These are phyloP conservation scores for Schizothorax lantsangensis DNA, from an alignment of 2,797 vertebrate genomes.

Conservation along the genomic window DNA sequence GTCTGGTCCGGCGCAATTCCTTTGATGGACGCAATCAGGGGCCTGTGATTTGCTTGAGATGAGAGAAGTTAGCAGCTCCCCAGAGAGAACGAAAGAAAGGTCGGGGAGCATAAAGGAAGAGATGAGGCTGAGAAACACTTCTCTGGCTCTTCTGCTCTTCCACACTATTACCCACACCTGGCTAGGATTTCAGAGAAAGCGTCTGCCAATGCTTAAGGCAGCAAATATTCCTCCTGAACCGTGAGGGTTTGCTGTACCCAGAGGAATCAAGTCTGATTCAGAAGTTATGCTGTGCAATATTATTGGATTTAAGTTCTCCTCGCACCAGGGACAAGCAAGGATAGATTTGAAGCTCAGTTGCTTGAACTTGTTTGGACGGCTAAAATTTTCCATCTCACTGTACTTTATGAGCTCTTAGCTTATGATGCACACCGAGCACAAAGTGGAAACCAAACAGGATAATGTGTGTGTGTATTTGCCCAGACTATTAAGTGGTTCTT, in stretches of 20 bases:
- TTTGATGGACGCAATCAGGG: constrained; percentile 31
- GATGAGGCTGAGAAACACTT: constrained; percentile 10
- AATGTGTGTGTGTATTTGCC: constrained; percentile 26
- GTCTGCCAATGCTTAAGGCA: constrained; percentile 32
- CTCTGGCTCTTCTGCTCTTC: constrained; percentile 12
- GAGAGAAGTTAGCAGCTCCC: constrained; percentile 33
- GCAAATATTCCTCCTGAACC: constrained; percentile 32
- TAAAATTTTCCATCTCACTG: neutral
- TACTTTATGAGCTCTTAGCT: neutral
- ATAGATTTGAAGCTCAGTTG: neutral
- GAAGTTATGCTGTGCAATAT: constrained; percentile 37
- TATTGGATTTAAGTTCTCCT: constrained; percentile 25
- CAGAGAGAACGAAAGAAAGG: constrained; percentile 27
- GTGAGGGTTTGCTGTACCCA: constrained; percentile 30
- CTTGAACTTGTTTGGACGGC: neutral
- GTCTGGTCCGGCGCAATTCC: constrained; percentile 2
- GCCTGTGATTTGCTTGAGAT: constrained; percentile 45
- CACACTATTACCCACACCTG: constrained; percentile 29
- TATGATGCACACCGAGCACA: neutral
- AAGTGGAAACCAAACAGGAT: constrained; percentile 16
- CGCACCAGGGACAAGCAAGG: constrained; percentile 7
- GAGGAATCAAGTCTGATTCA: constrained; percentile 41
- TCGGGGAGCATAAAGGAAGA: neutral
- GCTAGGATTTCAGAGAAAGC: constrained; percentile 30
- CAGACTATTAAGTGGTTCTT: constrained; percentile 17